Evolutionary conservation across 35 echinoderm and acorn worm genomes (phyloP).

Genomic region (Apostichopus parvimensis): DNA sequence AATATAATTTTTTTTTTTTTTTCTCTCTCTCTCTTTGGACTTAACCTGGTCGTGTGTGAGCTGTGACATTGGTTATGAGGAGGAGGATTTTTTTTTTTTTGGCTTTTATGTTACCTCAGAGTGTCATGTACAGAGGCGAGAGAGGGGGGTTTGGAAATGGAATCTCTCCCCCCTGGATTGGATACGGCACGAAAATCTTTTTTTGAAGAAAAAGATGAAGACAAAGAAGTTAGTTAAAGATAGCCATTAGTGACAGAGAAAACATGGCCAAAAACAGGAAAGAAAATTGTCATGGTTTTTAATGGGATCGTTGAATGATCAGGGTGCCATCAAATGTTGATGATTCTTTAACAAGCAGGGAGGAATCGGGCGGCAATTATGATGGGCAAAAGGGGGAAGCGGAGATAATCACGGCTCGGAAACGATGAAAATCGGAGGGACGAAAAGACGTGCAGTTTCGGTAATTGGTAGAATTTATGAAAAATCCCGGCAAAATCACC

Average conservation of each 20-base stretch:
- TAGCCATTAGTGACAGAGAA: neutral
- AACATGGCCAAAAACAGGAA: constrained; percentile 14
- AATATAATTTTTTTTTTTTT: constrained; percentile 22
- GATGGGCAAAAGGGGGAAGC: neutral
- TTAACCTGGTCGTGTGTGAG: constrained; percentile 41
- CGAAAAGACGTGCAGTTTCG: neutral
- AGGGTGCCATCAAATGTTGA: constrained; percentile 8
- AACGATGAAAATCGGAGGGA: neutral
- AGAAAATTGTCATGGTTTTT: neutral
- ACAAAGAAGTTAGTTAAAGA: constrained; percentile 46
- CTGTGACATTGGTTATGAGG: neutral
- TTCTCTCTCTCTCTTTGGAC: neutral
- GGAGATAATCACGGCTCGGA: neutral
- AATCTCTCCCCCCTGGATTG: neutral
- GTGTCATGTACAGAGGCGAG: constrained; percentile 33
- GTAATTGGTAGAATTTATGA: neutral
- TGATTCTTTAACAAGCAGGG: constrained; percentile 3
- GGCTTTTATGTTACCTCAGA: constrained; percentile 49
- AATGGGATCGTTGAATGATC: constrained; percentile 28
- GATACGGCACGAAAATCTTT: constrained; percentile 13
- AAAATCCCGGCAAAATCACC: neutral
- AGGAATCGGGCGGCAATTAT: neutral
- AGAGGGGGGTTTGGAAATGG: neutral
- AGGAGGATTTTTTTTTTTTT: neutral
- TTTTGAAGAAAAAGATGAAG: constrained; percentile 18